Base-by-base conservation (phyloP, 1,140 invertebrate species). In the Potamilus streckersoni region DNA sequence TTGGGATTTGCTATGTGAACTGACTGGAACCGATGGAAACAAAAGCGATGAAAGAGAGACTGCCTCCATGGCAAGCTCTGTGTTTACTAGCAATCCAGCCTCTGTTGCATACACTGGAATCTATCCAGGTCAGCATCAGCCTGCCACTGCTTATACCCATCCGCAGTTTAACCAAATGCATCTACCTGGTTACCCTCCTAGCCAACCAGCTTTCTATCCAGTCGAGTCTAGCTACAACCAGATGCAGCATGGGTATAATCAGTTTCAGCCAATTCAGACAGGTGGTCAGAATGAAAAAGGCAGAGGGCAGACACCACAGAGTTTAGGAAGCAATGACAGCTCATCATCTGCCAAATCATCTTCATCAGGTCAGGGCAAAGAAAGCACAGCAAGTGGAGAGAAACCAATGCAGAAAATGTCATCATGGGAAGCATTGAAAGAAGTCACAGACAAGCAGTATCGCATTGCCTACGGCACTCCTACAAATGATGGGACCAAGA, bases 1-100 rank as follows among this genome's bases (percentile, higher is more conserved):
- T 76, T 83, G 82, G 82, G 82, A 83, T 15, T 68, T 76, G 58
- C 27, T 83, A n/a, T 71, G 75, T 67, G 78, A 79, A 60, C 68
- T 83, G 66, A 83, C 82, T 14, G 78, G 75, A 69, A 64, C 69
- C 11, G 75, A 81, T 14, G 63, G 74, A 49, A 66, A 75, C 27
- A 72, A 71, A 66, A 67, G 75, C n/a, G 74, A 76, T 17, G 62
- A 64, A 17, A 31, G 74, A 55, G 80, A 81, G 57, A 81, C 78
- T 27, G 79, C 73, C 23, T 83, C 82, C 16, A 31, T 83, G 16
- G 72, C 78, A 49, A 83, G 79, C 72, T 83, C 82, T 56, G 82
- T 83, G 56, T 83, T 83, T 69, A 83, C 79, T 12, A 81, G 76
- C 74, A 79, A 80, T 69, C 78, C 71, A 59, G 75, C 73, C 3